These are phyloP conservation scores for Drosophila sulfurigaster DNA, from an alignment of 1,140 invertebrate genomes.

Conservation along the genomic window DNA sequence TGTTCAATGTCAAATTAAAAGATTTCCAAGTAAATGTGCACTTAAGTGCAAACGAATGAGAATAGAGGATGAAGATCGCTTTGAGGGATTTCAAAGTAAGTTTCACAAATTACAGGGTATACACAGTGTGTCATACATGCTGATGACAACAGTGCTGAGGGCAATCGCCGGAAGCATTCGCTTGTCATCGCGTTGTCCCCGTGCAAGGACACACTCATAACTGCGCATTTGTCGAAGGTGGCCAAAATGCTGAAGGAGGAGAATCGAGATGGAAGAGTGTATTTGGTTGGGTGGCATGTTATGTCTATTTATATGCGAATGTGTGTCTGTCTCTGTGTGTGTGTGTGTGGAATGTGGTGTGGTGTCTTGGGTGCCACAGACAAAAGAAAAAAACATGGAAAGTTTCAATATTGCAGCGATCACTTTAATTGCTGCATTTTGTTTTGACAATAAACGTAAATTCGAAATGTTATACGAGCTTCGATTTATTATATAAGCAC, in stretches of 20 bases:
- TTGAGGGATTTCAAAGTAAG: too few relatives aligned
- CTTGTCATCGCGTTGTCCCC: constrained; percentile 37
- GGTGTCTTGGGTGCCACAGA: constrained; percentile 40
- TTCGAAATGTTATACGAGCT: constrained; percentile 49
- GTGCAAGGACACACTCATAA: constrained; percentile 59
- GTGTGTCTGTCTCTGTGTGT: too few relatives aligned
- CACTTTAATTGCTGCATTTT: constrained; percentile 69
- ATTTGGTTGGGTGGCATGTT: not conserved
- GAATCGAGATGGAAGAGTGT: not conserved
- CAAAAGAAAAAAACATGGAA: constrained; percentile 17
- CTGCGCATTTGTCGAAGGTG: constrained; percentile 25
- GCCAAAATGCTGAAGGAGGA: too few relatives aligned
- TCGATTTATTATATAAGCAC: constrained; percentile 14
- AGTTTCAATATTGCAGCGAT: constrained; percentile 49
- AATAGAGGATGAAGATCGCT: too few relatives aligned
- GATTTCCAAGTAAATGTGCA: too few relatives aligned
- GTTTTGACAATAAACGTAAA: constrained; percentile 48
- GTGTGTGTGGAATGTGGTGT: not conserved
- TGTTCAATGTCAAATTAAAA: too few relatives aligned
- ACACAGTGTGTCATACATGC: not conserved
- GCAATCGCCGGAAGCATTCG: constrained; percentile 60
- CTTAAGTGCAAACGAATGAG: too few relatives aligned
- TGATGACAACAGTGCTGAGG: constrained; percentile 23
- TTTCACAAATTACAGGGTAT: constrained; percentile 7
- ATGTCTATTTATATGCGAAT: not conserved